Conservation (phyloP, 2,888 invertebrate species). For the Protophormia terraenovae region DNA sequence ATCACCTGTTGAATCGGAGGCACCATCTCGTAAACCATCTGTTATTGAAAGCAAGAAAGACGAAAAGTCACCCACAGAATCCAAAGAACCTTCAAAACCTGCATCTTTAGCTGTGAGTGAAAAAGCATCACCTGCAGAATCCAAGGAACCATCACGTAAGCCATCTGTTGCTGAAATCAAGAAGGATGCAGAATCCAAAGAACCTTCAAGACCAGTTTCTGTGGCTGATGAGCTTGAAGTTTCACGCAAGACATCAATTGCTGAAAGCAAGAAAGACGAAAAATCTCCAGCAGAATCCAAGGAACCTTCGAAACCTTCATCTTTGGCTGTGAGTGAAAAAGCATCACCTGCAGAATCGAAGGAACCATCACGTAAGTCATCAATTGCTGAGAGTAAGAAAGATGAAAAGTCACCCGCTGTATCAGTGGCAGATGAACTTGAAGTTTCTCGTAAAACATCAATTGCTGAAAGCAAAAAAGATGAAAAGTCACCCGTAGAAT, state of each 20-base stretch:
- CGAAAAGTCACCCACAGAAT: slow-evolving; percentile 35
- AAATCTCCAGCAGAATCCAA: slow-evolving; percentile 22
- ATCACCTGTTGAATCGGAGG: slow-evolving; percentile 44
- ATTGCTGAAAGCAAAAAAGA: slow-evolving; percentile 51
- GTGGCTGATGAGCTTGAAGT: slow-evolving; percentile 19
- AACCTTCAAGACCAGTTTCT: slow-evolving; percentile 61
- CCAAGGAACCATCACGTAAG: neutral
- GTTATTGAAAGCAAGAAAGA: slow-evolving; percentile 5
- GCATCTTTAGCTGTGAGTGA: slow-evolving; percentile 66
- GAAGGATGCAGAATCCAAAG: slow-evolving; percentile 37
- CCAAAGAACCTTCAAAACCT: slow-evolving; percentile 49
- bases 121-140: slow-evolving; percentile 40
- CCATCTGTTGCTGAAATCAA: slow-evolving; percentile 48
- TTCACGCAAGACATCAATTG: slow-evolving; percentile 36
- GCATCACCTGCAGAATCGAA: slow-evolving; percentile 58
- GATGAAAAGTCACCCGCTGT: slow-evolving; percentile 59
- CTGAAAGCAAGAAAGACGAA: slow-evolving; percentile 50
- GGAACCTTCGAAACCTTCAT: slow-evolving; percentile 33
- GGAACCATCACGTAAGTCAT: slow-evolving; percentile 55
- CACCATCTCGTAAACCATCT: neutral
- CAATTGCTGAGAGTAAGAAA: slow-evolving; percentile 42
- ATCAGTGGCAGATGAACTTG: neutral
- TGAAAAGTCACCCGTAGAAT: slow-evolving; percentile 47
- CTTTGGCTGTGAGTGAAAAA: slow-evolving; percentile 44
- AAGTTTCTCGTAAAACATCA: slow-evolving; percentile 53